Evolutionary conservation across 1,140 invertebrate genomes (phyloP).

Genomic region (Caenorhabditis remanei): DNA sequence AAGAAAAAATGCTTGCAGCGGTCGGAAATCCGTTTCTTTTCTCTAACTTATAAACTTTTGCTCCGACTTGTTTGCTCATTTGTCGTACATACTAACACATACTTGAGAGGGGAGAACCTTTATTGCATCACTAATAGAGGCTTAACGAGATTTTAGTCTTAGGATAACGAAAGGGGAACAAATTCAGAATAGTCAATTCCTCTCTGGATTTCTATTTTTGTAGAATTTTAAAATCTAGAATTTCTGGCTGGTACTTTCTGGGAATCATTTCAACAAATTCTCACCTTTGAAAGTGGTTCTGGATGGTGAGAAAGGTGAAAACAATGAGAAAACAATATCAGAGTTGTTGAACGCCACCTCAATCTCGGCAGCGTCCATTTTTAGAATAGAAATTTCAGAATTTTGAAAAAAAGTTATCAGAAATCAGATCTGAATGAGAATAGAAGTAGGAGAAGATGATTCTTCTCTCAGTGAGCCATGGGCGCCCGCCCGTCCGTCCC

Average conservation of each 20-base stretch:
- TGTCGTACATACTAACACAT: slow-evolving; percentile 16
- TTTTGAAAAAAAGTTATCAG: neutral
- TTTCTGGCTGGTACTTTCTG: neutral
- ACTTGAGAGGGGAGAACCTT: neutral
- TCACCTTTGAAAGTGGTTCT: slow-evolving; percentile 57
- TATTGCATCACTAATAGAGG: slow-evolving; percentile 25
- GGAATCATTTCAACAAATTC: neutral
- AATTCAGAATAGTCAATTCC: no score
- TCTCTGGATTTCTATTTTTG: no score
- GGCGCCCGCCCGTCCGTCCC: slow-evolving; percentile 33
- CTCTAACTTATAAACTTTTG: neutral
- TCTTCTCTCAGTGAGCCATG: slow-evolving; percentile 17
- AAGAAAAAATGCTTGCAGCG: neutral
- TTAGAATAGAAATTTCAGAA: neutral
- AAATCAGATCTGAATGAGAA: neutral
- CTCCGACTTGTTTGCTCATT: slow-evolving; percentile 6
- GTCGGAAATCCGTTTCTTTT: neutral
- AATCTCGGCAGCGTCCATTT: slow-evolving; percentile 60
- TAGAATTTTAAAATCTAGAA: neutral
- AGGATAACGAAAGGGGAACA: no score
- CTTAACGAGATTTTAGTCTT: neutral
- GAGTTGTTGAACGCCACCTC: slow-evolving; percentile 50
- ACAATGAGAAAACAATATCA: slow-evolving; percentile 55
- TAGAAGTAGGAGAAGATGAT: neutral
- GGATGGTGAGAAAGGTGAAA: slow-evolving; percentile 52